Evolutionary conservation across 2,113 vertebrate species (phyloP), one percentile per base, ranked within the genome.

Genomic region (Rhombomys opimus): DNA sequence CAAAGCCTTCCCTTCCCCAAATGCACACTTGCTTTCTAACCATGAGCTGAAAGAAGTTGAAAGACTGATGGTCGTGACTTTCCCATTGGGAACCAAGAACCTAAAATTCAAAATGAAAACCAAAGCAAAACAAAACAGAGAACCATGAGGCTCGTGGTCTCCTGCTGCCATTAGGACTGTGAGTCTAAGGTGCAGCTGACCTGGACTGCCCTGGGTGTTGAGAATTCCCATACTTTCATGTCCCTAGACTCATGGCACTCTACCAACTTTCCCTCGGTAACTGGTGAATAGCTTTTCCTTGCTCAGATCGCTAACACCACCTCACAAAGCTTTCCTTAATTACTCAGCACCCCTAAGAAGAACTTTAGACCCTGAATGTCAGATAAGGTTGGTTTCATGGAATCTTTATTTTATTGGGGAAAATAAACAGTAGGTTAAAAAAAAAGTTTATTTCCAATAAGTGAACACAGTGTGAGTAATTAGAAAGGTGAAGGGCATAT

Each of bases 1-100:
- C 68, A 73, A 54, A 90, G 46, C 85, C 86, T 95, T 77, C 20
- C 17, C 50, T 86, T 93, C 30, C 9, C n/a, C 78, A 85, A 94
- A 91, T 23, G 30, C 18, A 52, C 5, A 38, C 8, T 30, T 88
- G 17, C 18, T 89, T 84, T 85, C 38, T 68, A 93, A 17, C 23
- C 81, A 23, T 41, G 4, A 17, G n/a, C 41, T 77, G 65, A 90
- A 95, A 63, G 23, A 76, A 2, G 35, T 4, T 80, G 25, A 76
- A 93, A 76, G 2, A 20, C 8, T 72, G 38, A 1, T 32, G 52
- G 63, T 94, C 4, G 97, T 88, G 65, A 93, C 57, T 93, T 87
- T 88, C 57, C 18, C 75, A 15, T 84, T 91, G 89, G 25, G 46
- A 93, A 73, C 30, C 23, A 88, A 96, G 30, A 68, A 65, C 35